Base-by-base conservation (phyloP, 2,888 invertebrate genomes). In the Trichopria drosophilae region DNA sequence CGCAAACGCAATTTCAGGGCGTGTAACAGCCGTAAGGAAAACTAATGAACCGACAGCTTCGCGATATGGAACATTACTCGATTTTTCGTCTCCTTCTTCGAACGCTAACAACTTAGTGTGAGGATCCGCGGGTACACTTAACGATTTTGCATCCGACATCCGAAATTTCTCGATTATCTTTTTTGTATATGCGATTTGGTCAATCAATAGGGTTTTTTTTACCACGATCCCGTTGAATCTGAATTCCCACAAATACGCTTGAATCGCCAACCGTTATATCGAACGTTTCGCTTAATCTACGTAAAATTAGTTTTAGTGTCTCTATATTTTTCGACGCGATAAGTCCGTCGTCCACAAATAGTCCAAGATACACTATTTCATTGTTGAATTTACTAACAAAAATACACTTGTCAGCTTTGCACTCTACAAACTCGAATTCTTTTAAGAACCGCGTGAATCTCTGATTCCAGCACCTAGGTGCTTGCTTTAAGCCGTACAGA, bases 31-130 rank as follows among this genome's bases (percentile, higher is more conserved):
- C 1, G 63, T 29, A 15, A 62, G 18, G 32, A 59, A 62, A n/a
- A 57, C 43, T 3, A 63, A 28, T 1, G 60, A 61, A 0, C 61
- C 61, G 3, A 62, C 53, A 0, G 59, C 59, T 35, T 62, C 60
- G 13, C 63, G 55, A 31, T 58, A 61, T 0, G 60, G 62, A 1
- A 53, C 49, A 10, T 42, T 47, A 4, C n/a, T 31, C 1, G 10
- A 9, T 4, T 40, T 34, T 18, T 40, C 46, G 6, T 45, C 20
- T 1, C 32, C 6, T 1, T 46, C 12, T 10, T 52, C 54, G 10
- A 44, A 44, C 7, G 55, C 47, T 20, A 10, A 36, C 18, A 63
- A 28, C 7, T n/a, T 10, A 4, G 36, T 28, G 15, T 58, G 46
- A 7, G 57, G 54, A 9, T 40, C 40, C 3, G 40, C 40, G 16